These are phyloP conservation scores for Pteronura brasiliensis DNA, from an alignment of 2,113 vertebrate genomes.

Conservation along the genomic window DNA sequence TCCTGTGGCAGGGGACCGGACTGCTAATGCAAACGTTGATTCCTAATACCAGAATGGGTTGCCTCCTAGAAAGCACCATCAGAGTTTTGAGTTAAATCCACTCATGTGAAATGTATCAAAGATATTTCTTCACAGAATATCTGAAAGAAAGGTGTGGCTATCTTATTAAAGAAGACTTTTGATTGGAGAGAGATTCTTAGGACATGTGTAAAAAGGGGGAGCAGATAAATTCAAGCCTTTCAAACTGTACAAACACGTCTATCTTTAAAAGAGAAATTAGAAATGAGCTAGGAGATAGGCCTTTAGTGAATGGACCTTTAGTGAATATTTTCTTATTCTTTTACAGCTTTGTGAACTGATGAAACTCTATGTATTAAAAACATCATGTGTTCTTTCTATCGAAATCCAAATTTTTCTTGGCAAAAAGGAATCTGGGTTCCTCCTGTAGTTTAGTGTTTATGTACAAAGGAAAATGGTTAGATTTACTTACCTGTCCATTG, in stretches of 20 bases:
- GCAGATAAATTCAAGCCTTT: slow-evolving; percentile 4
- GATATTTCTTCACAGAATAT: background rate
- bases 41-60: slow-evolving; percentile 70
- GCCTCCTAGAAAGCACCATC: background rate
- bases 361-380: slow-evolving; percentile 52
- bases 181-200: slow-evolving; percentile 27
- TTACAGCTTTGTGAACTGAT: slow-evolving; percentile 42
- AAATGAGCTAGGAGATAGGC: background rate
- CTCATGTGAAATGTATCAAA: background rate
- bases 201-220: background rate
- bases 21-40: slow-evolving; percentile 82
- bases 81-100: slow-evolving; percentile 46
- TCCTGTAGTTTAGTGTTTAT: slow-evolving; percentile 1
- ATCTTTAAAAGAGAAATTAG: slow-evolving; percentile 38
- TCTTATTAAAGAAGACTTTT: slow-evolving; percentile 45
- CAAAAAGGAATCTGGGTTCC: slow-evolving; percentile 41
- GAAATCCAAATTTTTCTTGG: slow-evolving; percentile 56
- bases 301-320: background rate
- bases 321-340: background rate
- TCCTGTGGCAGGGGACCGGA: slow-evolving; percentile 80
- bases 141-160: slow-evolving; percentile 5
- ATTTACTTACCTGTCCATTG: slow-evolving; percentile 11
- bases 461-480: slow-evolving; percentile 26
- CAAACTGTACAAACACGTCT: background rate
- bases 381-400: slow-evolving; percentile 41